These are phyloP conservation scores for Beroe forskalii DNA, from an alignment of 37 sponge, comb jelly and placozoan species.

Conservation along the genomic window DNA sequence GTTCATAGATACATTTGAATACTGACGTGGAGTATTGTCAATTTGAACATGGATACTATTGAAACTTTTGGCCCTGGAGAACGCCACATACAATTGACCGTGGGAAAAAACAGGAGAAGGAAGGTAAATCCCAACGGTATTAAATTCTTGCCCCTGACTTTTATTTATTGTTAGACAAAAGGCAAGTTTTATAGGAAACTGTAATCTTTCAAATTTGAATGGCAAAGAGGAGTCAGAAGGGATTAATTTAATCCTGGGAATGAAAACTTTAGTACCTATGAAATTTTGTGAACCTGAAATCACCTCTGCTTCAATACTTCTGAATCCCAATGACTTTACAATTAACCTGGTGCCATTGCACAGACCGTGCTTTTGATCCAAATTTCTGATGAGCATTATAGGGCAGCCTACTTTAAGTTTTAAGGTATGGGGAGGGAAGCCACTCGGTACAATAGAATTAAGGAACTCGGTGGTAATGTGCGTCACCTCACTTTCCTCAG, in stretches of 20 bases:
- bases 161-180: constrained; percentile 60
- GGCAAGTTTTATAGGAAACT: constrained; percentile 28
- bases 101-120: constrained; percentile 29
- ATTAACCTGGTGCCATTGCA: constrained; percentile 65
- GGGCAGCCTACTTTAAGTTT: too few species aligned
- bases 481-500: background rate
- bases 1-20: background rate
- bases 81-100: constrained; percentile 6
- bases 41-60: too few species aligned
- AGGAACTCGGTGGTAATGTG: too few species aligned
- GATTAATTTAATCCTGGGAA: constrained; percentile 9
- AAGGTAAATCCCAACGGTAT: constrained; percentile 1
- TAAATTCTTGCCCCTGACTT: constrained; percentile 53
- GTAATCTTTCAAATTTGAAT: too few species aligned
- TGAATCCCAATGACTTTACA: background rate
- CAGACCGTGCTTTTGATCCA: constrained; percentile 29
- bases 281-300: background rate
- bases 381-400: too few species aligned
- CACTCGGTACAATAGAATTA: constrained; percentile 19
- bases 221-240: constrained; percentile 24
- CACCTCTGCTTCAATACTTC: constrained; percentile 40
- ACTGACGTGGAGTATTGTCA: background rate
- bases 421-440: constrained; percentile 8
- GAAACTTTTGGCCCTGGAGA: background rate
- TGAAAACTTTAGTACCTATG: constrained; percentile 22